Evolutionary conservation across 2,113 vertebrate genomes (phyloP), one percentile per base, ranked within the genome.

Genomic region (Pao palembangensis): DNA sequence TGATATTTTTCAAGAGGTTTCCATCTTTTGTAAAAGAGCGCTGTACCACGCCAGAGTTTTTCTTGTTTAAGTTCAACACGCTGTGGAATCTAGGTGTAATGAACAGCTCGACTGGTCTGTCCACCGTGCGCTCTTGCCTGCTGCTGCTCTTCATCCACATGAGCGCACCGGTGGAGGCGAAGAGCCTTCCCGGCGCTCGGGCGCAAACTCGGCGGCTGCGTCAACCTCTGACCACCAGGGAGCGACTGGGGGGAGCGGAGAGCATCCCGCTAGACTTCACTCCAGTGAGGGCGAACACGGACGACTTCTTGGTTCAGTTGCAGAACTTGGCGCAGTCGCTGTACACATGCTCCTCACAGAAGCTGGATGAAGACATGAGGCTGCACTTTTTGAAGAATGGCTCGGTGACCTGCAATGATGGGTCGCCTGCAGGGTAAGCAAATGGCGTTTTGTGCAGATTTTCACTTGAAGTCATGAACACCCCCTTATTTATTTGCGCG

Each of bases 251-350:
- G 5, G 90, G 82, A 53, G 82, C 89, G 0, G 94, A 95, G 88
- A 95, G 93, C 86, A 95, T 95, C 88, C 92, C 94, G 25, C 79
- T 96, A 88, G 94, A 96, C 88, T 96, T 95, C 77, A 95, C 94
- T 5, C 92, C 94, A 8, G 94, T 96, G 71, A 93, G 94, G 74
- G 93, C 91, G n/a, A 95, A 96, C 85, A 93, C 94, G 92, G 93
- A 95, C 88, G 93, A 90, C 76, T 96, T 96, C 80, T 93, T 96
- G 93, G 91, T 88, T 38, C 94, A 96, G 88, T 91, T 96, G 51
- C 95, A 95, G 85, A 96, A 92, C 82, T 76, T 96, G 76, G 94
- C 94, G 34, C 94, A 95, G 88, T 96, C 94, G 0, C 85, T 96
- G 41, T 96, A 95, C 73, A 93, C 93, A 25, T 96, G 94, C 79